A percentile compares a stretch with the other conserved stretches of the same genome.
Conservation (phyloP, 2,888 invertebrate genomes). For the Trisateles emortualis region DNA sequence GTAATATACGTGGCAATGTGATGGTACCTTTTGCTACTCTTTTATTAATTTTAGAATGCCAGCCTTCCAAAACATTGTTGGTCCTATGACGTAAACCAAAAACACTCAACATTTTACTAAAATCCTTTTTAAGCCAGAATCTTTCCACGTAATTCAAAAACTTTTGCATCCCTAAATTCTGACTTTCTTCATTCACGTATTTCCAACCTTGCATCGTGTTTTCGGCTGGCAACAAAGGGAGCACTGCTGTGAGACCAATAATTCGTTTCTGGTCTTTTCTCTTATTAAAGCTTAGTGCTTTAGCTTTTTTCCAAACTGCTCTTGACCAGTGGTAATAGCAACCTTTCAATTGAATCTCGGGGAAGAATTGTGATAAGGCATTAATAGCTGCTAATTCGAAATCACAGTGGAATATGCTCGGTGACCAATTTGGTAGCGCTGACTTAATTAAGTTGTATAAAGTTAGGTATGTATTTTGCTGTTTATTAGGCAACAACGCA, state of each 20-base stretch:
- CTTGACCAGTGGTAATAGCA: slow-evolving; percentile 16
- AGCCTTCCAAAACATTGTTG: not conserved
- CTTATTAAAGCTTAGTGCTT: slow-evolving; percentile 3
- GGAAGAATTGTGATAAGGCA: not conserved
- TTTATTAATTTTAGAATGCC: slow-evolving; percentile 2
- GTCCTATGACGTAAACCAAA: not conserved
- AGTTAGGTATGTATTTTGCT: slow-evolving; percentile 15
- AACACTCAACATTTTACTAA: not conserved
- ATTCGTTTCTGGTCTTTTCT: not conserved
- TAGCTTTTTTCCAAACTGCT: slow-evolving; percentile 13
- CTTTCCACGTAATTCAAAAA: slow-evolving; percentile 7
- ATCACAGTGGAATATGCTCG: slow-evolving; percentile 22
- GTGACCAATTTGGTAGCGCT: slow-evolving; percentile 19
- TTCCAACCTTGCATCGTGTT: slow-evolving; percentile 4
- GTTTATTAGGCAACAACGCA: slow-evolving; percentile 18
- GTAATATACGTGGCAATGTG: not conserved
- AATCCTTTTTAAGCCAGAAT: slow-evolving; percentile 10
- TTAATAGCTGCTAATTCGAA: slow-evolving; percentile 18
- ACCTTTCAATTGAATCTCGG: slow-evolving; percentile 10
- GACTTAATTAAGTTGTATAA: slow-evolving; percentile 22
- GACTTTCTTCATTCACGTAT: slow-evolving; percentile 11
- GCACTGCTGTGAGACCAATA: not conserved
- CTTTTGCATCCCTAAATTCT: slow-evolving; percentile 3
- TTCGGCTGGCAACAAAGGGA: not conserved
- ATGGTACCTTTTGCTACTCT: not conserved